Conservation (phyloP, 2,113 vertebrate species). For the Heterocephalus glaber region DNA sequence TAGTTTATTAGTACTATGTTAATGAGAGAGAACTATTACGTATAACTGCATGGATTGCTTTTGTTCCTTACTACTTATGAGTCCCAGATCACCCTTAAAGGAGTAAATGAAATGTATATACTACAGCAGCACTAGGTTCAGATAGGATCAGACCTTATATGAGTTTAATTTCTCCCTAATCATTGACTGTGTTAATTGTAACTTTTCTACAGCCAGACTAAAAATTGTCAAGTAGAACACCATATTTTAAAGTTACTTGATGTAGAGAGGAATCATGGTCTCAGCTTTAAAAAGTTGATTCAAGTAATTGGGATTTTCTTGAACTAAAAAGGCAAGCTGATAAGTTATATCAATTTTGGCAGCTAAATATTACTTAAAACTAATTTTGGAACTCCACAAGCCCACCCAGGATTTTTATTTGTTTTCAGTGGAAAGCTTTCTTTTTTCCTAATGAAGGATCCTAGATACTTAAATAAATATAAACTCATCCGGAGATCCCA, state of each 20-base stretch:
- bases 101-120: not conserved
- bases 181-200: not conserved
- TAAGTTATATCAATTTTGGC: conserved; percentile 4
- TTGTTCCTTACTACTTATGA: not conserved
- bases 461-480: conserved; percentile 46
- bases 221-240: not conserved
- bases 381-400: conserved; percentile 52
- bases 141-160: not conserved
- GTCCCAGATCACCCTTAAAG: not conserved
- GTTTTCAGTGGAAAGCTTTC: conserved; percentile 51
- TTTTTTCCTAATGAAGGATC: not conserved
- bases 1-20: not conserved
- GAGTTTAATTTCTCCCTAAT: not conserved
- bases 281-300: conserved; percentile 21
- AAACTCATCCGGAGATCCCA: conserved; percentile 28
- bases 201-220: not conserved
- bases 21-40: not conserved
- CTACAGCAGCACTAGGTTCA: not conserved
- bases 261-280: not conserved
- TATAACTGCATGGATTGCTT: not conserved
- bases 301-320: conserved; percentile 40
- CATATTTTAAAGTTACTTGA: not conserved
- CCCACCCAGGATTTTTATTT: conserved; percentile 57
- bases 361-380: conserved; percentile 58
- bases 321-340: conserved; percentile 12